Conservation (phyloP, 2,113 vertebrate genomes). For the Chlamydotis undulata region DNA sequence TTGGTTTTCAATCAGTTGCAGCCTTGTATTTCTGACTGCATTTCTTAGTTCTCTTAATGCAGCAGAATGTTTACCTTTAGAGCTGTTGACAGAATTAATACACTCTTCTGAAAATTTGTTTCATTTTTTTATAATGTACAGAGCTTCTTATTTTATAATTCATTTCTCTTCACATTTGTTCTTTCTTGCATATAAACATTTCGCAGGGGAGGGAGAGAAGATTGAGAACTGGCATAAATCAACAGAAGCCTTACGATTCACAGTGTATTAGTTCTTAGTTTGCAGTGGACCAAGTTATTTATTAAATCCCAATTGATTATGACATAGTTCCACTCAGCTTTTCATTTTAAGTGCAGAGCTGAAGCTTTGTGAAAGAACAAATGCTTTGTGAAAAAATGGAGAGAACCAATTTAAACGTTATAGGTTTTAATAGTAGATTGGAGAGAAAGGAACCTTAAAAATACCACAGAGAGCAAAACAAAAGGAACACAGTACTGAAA, state of each 20-base stretch:
- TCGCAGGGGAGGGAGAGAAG: neutral
- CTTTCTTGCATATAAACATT: neutral
- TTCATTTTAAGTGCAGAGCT: slow-evolving; percentile 29
- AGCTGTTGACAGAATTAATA: neutral
- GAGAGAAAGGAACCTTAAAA: neutral
- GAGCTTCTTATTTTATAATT: neutral
- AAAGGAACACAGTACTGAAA: neutral
- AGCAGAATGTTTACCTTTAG: neutral
- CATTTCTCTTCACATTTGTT: neutral
- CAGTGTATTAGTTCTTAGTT: slow-evolving; percentile 37
- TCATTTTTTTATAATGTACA: neutral
- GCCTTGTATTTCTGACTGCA: neutral
- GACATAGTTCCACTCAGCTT: slow-evolving; percentile 4
- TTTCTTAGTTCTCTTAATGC: neutral
- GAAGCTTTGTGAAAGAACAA: slow-evolving; percentile 27
- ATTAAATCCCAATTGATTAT: slow-evolving; percentile 39
- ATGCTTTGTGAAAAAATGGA: neutral
- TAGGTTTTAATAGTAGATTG: neutral
- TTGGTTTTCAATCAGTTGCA: neutral
- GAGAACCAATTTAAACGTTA: neutral
- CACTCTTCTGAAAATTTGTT: neutral
- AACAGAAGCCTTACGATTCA: slow-evolving; percentile 22
- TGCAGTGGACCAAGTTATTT: slow-evolving; percentile 23
- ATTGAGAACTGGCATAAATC: neutral
- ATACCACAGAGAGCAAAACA: neutral